Conservation (phyloP, 2,797 vertebrate genomes). For the Rachycentron canadum region DNA sequence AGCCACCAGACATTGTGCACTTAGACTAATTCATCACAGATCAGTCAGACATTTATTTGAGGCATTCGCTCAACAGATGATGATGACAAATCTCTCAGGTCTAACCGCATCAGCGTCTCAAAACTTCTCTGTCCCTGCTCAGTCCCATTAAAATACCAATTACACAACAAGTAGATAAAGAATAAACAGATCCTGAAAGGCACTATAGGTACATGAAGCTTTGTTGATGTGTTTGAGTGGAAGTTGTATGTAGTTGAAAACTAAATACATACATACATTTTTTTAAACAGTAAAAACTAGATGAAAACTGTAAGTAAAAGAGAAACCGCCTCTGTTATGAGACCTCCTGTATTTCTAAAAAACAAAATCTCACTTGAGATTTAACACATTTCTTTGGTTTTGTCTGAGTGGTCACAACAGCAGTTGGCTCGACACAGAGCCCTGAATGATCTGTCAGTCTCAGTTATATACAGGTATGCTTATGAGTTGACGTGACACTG, state of each 20-base stretch:
- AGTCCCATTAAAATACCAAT: neutral
- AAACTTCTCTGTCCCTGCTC: neutral
- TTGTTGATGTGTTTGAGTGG: neutral
- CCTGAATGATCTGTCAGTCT: conserved; percentile 60
- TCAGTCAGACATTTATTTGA: conserved; percentile 11
- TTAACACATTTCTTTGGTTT: conserved; percentile 36
- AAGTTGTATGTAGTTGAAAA: neutral
- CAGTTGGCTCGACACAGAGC: conserved; percentile 19
- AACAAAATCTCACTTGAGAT: conserved; percentile 22
- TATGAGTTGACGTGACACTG: conserved; percentile 57
- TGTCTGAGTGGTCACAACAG: conserved; percentile 30
- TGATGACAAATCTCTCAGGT: neutral
- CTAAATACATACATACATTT: no score
- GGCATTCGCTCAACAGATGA: neutral
- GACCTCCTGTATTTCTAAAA: no score
- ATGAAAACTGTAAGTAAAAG: neutral
- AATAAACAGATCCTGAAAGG: neutral
- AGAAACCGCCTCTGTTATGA: neutral
- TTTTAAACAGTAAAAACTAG: neutral
- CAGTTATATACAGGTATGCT: conserved; percentile 69
- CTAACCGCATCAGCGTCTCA: neutral
- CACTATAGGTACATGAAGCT: no score
- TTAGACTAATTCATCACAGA: neutral
- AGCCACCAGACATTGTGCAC: neutral
- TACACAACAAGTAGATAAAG: neutral